Percentiles rank a stretch among this genome's conserved stretches.
Evolutionary conservation across 2,113 vertebrate genomes (phyloP).

Genomic region (Colossoma macropomum): DNA sequence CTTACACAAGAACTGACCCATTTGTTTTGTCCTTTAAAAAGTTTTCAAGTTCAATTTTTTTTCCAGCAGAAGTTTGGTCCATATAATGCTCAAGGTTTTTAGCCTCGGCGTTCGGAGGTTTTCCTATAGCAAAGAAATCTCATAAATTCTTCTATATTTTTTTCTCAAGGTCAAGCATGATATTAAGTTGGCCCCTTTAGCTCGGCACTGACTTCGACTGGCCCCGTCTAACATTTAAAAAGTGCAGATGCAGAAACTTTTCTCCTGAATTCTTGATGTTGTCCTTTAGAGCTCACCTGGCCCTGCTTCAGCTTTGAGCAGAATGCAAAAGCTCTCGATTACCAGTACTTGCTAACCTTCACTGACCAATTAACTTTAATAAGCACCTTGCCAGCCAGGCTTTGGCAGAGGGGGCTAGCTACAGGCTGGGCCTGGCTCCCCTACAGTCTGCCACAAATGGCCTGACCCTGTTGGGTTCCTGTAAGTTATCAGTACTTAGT

Average conservation of each 20-base stretch:
- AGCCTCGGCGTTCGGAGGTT: background rate
- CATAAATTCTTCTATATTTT: background rate
- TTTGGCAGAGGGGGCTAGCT: slow-evolving; percentile 6
- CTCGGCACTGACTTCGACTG: background rate
- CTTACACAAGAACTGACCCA: background rate
- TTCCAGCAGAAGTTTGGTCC: background rate
- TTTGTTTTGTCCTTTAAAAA: background rate
- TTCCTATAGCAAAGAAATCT: background rate
- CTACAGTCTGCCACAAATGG: slow-evolving; percentile 34
- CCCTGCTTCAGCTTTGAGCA: slow-evolving; percentile 30
- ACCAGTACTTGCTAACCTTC: slow-evolving; percentile 51
- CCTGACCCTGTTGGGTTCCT: slow-evolving; percentile 48
- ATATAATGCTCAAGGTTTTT: background rate
- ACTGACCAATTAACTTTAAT: slow-evolving; percentile 72
- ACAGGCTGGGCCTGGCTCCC: slow-evolving; percentile 32
- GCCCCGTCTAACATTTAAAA: slow-evolving; percentile 27
- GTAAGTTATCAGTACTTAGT: slow-evolving; percentile 55
- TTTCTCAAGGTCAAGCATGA: background rate
- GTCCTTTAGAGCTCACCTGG: slow-evolving; percentile 54
- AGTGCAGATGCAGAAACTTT: slow-evolving; percentile 62
- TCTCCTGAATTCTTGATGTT: slow-evolving; percentile 65
- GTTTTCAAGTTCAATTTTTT: background rate
- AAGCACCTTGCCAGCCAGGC: slow-evolving; percentile 63
- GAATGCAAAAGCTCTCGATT: slow-evolving; percentile 53
- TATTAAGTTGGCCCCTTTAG: background rate